Evolutionary conservation across 2,797 vertebrate genomes (phyloP).

Genomic region (Sebastes oblongus): DNA sequence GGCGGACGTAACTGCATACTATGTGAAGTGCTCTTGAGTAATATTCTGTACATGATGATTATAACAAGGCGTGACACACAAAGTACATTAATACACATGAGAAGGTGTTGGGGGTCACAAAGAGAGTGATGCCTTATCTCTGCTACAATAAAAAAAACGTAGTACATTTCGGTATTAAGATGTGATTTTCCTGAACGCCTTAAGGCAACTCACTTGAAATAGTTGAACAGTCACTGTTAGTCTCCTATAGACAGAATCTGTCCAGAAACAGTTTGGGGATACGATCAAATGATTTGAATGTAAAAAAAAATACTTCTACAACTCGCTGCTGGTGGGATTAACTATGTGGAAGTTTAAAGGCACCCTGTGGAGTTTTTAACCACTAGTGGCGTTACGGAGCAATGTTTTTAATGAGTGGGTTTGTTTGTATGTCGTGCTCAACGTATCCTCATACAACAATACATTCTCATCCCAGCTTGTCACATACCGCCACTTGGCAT

Average conservation of each 20-base stretch:
- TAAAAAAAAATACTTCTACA: constrained; percentile 25
- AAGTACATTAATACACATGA: not conserved
- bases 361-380: constrained; percentile 30
- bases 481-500: too few relatives aligned
- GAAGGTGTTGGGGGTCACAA: constrained; percentile 44
- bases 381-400: not conserved
- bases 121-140: constrained; percentile 70
- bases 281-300: constrained; percentile 48
- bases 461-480: too few relatives aligned
- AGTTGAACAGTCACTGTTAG: constrained; percentile 22
- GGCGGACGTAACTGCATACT: constrained; percentile 40
- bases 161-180: constrained; percentile 31
- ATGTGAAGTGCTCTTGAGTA: constrained; percentile 59
- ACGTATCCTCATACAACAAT: too few relatives aligned
- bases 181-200: constrained; percentile 41
- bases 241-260: constrained; percentile 36
- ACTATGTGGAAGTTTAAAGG: constrained; percentile 20
- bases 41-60: constrained; percentile 38
- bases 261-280: constrained; percentile 11
- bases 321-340: not conserved
- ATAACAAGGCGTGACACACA: constrained; percentile 11
- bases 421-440: too few relatives aligned
- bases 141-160: constrained; percentile 37
- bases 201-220: constrained; percentile 49
- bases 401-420: too few relatives aligned